Conservation (phyloP, 2,113 vertebrate genomes). For the Sylvia atricapilla region DNA sequence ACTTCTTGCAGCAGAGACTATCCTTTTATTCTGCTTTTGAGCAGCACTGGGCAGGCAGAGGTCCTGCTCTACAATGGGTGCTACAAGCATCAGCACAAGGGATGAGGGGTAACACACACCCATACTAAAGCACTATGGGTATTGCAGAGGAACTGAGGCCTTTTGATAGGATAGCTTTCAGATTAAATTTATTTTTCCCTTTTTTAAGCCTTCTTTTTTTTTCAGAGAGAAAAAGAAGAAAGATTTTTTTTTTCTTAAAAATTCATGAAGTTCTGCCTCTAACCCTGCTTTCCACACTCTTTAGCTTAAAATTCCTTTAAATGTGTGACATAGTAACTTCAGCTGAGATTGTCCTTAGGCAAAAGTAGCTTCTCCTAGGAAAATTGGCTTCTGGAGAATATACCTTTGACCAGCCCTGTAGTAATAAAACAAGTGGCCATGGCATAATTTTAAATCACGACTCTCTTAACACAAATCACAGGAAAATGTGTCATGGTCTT, state of each 20-base stretch:
- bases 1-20: neutral
- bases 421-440: neutral
- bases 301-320: neutral
- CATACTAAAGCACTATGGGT: fast-evolving
- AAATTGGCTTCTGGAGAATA: neutral
- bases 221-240: neutral
- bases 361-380: neutral
- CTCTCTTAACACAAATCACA: neutral
- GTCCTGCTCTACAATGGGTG: neutral
- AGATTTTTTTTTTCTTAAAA: neutral
- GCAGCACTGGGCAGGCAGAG: neutral
- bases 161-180: neutral
- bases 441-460: neutral
- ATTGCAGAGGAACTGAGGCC: neutral
- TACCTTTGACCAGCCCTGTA: neutral
- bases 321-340: neutral
- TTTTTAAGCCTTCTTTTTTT: neutral
- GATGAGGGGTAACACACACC: fast-evolving
- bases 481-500: neutral
- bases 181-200: neutral
- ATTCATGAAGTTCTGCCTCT: neutral
- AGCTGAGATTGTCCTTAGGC: neutral
- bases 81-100: fast-evolving
- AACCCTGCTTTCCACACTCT: neutral
- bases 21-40: neutral